A percentile compares a stretch with the other conserved stretches of the same genome.
phyloP scores from a whole-genome alignment of 2,888 invertebrate genomes.

The Agrochola circellaris region DNA sequence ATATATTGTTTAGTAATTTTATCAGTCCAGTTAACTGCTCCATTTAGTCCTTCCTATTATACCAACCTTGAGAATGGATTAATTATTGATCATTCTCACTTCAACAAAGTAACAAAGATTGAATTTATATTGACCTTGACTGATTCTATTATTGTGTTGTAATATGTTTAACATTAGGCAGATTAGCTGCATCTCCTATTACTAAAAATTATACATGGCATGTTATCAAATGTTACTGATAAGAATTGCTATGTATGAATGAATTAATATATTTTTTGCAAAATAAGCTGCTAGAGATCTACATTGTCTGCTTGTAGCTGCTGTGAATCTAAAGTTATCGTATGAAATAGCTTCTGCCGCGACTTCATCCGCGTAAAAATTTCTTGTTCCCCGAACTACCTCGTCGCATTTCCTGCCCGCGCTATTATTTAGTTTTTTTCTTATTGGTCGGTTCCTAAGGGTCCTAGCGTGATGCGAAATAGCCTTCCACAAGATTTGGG shows the following conservation, averaged over 20 bases:
- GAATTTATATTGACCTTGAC: slow-evolving; percentile 15
- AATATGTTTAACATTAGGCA: slow-evolving; percentile 18
- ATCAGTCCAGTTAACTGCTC: slow-evolving; percentile 7
- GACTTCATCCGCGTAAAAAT: too few species aligned
- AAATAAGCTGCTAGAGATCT: not conserved
- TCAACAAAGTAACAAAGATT: slow-evolving; percentile 5
- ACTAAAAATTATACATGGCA: slow-evolving; percentile 13
- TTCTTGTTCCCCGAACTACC: too few species aligned
- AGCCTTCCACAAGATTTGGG: too few species aligned
- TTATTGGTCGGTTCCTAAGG: too few species aligned
- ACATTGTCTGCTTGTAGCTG: not conserved
- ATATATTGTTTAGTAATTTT: not conserved
- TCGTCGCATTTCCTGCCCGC: too few species aligned
- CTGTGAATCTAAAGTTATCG: not conserved
- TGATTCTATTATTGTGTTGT: slow-evolving; percentile 4
- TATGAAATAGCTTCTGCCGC: not conserved
- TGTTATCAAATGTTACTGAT: slow-evolving; percentile 44
- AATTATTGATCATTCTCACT: slow-evolving; percentile 11
- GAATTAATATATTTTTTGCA: not conserved
- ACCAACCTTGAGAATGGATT: slow-evolving; percentile 8
- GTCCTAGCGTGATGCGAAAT: too few species aligned
- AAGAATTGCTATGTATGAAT: slow-evolving; percentile 19
- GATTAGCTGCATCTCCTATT: slow-evolving; percentile 36
- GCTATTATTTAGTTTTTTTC: too few species aligned
- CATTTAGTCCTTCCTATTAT: not conserved